A percentile compares a stretch with the other conserved stretches of the same genome.
Conservation (phyloP, 2,888 invertebrate genomes). For the Metallyticus violacea region DNA sequence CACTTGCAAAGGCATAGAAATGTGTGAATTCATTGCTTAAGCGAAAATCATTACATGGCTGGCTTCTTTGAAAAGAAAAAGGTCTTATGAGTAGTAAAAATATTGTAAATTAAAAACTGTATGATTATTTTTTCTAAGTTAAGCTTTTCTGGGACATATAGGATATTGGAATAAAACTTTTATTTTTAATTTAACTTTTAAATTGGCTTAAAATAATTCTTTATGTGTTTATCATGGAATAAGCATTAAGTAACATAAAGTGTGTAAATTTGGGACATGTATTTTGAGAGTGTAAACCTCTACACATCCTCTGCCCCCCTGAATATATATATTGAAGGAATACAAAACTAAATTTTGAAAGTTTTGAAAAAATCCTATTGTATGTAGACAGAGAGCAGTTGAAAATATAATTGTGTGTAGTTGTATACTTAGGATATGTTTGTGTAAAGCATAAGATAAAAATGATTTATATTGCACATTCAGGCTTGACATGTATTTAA, state of each 20-base stretch:
- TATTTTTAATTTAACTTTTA: neutral
- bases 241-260: neutral
- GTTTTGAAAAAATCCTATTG: too few relatives aligned
- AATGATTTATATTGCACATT: too few relatives aligned
- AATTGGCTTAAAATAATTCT: too few relatives aligned
- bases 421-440: too few relatives aligned
- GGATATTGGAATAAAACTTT: neutral
- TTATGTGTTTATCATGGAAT: neutral
- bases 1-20: slow-evolving; percentile 54
- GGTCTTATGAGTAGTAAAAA: neutral
- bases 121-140: neutral
- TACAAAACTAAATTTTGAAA: too few relatives aligned
- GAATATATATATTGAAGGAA: too few relatives aligned
- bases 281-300: too few relatives aligned
- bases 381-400: too few relatives aligned
- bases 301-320: too few relatives aligned
- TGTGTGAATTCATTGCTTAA: neutral
- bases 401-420: too few relatives aligned
- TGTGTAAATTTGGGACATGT: neutral
- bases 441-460: too few relatives aligned
- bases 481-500: too few relatives aligned
- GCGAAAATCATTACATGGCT: neutral
- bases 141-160: neutral
- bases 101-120: neutral
- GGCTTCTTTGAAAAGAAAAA: neutral